These are phyloP conservation scores for Trematocara variabile DNA, from an alignment of 2,113 vertebrate species.

Conservation along the genomic window DNA sequence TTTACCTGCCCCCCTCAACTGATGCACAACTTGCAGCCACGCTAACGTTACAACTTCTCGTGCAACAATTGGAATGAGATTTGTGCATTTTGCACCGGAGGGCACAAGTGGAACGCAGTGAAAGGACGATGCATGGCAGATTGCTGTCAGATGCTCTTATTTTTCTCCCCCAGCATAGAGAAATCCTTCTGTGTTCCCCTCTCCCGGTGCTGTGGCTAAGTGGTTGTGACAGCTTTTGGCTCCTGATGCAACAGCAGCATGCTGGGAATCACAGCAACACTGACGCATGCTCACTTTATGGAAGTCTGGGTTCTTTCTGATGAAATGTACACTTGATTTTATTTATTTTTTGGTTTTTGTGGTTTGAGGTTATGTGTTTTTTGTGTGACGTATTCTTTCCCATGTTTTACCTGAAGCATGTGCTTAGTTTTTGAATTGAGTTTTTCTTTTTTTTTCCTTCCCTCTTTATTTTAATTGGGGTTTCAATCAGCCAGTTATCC, in stretches of 20 bases:
- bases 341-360: neutral
- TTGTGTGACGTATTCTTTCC: neutral
- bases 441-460: neutral
- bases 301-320: slow-evolving; percentile 6
- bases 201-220: slow-evolving; percentile 48
- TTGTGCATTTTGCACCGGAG: slow-evolving; percentile 48
- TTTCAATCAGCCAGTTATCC: slow-evolving; percentile 14
- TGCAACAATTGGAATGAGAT: slow-evolving; percentile 49
- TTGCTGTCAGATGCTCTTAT: slow-evolving; percentile 57
- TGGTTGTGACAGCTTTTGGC: slow-evolving; percentile 61
- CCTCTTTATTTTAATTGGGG: slow-evolving; percentile 12
- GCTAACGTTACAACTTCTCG: slow-evolving; percentile 18
- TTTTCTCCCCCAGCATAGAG: slow-evolving; percentile 33
- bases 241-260: slow-evolving; percentile 63
- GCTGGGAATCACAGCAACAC: slow-evolving; percentile 56
- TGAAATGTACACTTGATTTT: neutral
- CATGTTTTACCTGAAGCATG: slow-evolving; percentile 39
- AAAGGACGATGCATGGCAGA: slow-evolving; percentile 67
- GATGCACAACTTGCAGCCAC: slow-evolving; percentile 36
- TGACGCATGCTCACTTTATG: slow-evolving; percentile 55
- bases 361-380: slow-evolving; percentile 1
- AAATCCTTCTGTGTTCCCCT: slow-evolving; percentile 44
- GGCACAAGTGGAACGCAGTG: slow-evolving; percentile 51
- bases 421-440: slow-evolving; percentile 14
- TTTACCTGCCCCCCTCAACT: slow-evolving; percentile 7